A percentile compares a stretch with the other conserved stretches of the same genome.
Conservation (phyloP, 2,113 vertebrate genomes). For the Carassius gibelio region DNA sequence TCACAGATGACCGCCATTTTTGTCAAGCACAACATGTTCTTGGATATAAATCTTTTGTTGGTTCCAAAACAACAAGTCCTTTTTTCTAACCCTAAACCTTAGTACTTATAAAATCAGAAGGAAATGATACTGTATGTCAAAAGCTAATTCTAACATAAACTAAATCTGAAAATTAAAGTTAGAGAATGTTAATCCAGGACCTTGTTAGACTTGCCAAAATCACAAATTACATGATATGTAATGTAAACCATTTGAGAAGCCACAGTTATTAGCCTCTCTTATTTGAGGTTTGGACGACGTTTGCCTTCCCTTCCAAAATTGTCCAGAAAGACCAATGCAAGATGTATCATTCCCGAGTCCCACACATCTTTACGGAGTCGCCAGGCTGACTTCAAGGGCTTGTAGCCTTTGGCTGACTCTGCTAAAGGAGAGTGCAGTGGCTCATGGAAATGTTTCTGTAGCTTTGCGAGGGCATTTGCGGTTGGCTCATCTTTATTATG, state of each 20-base stretch:
- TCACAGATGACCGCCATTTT: not conserved
- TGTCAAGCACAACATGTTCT: not conserved
- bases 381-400: not conserved
- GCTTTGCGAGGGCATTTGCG: not conserved
- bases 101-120: not conserved
- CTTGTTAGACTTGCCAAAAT: not conserved
- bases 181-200: not conserved
- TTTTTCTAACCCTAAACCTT: not conserved
- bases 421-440: not conserved
- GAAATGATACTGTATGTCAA: not conserved
- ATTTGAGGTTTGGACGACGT: constrained; percentile 31
- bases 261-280: not conserved
- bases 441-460: constrained; percentile 25
- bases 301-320: constrained; percentile 6
- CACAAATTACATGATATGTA: not conserved
- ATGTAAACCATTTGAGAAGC: not conserved
- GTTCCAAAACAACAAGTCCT: not conserved
- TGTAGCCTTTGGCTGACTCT: constrained; percentile 15
- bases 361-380: not conserved
- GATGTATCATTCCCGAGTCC: not conserved
- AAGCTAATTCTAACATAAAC: too few relatives aligned
- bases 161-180: too few relatives aligned
- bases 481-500: not conserved
- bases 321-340: constrained; percentile 5
- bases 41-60: not conserved